These are phyloP conservation scores for Melanerpes formicivorus DNA, from an alignment of 2,113 vertebrate genomes.

Conservation along the genomic window DNA sequence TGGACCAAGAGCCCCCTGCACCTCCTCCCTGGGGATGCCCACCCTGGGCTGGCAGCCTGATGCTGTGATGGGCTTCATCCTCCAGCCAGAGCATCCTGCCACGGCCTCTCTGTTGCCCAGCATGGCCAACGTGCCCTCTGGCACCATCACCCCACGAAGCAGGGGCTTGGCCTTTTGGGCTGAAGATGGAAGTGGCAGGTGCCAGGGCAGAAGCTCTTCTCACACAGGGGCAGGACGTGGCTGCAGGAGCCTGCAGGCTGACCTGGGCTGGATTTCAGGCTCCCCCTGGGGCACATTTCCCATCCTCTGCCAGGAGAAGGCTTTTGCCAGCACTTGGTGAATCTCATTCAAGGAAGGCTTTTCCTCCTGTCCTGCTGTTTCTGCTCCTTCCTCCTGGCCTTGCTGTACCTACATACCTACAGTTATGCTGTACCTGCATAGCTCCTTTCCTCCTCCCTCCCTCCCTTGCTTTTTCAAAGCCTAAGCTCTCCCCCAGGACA, in stretches of 20 bases:
- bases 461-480: background rate
- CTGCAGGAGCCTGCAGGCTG: background rate
- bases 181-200: background rate
- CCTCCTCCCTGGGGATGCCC: background rate
- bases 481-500: background rate
- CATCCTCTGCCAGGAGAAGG: background rate
- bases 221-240: rapidly evolving
- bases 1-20: background rate
- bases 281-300: background rate
- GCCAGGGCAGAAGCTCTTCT: background rate
- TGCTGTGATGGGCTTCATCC: background rate
- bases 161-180: background rate
- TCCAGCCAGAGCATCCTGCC: background rate
- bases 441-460: background rate
- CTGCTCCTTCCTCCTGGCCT: background rate
- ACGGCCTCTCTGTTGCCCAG: background rate
- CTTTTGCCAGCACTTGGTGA: background rate
- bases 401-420: background rate
- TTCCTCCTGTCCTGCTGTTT: background rate
- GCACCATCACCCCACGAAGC: rapidly evolving
- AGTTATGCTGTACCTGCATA: too few relatives aligned
- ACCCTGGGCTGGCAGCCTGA: background rate
- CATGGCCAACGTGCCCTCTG: background rate
- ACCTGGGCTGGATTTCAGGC: background rate
- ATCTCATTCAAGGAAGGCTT: background rate